A percentile compares a stretch with the other conserved stretches of the same genome.
Evolutionary conservation across 23 tunicate species (phyloP).

Genomic region (Clavelina lepadiformis): DNA sequence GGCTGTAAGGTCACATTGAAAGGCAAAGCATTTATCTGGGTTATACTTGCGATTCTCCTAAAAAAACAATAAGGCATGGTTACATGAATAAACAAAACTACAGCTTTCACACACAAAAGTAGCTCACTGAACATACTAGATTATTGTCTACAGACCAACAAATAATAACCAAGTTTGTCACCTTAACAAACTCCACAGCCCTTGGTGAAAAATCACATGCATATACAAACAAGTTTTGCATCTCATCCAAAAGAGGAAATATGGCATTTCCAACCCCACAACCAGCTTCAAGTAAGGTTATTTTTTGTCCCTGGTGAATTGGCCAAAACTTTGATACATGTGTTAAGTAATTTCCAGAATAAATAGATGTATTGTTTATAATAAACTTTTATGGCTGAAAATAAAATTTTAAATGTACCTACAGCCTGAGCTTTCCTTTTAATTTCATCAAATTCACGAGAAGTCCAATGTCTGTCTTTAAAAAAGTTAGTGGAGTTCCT

Average conservation of each 20-base stretch:
- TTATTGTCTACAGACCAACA: neutral
- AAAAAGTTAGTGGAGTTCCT: slow-evolving; percentile 85
- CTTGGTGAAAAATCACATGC: slow-evolving; percentile 94
- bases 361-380: neutral
- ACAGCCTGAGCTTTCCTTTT: neutral
- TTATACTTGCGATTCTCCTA: slow-evolving; percentile 46
- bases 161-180: neutral
- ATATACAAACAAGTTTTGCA: slow-evolving; percentile 43
- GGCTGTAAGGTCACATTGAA: slow-evolving; percentile 60
- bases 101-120: no score
- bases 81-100: neutral
- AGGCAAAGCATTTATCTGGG: slow-evolving; percentile 41
- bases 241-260: slow-evolving; percentile 76
- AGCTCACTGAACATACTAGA: neutral
- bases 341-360: neutral
- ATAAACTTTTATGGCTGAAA: neutral
- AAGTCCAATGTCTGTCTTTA: slow-evolving; percentile 93
- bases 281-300: slow-evolving; percentile 71
- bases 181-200: slow-evolving; percentile 83
- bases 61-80: no score
- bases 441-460: slow-evolving; percentile 77
- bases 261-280: slow-evolving; percentile 97
- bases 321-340: neutral
- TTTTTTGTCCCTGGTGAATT: slow-evolving; percentile 3
- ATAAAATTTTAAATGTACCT: neutral